Percentiles rank a stretch among this genome's conserved stretches.
Conservation (phyloP, 2,888 invertebrate species). For the Busseola fusca region DNA sequence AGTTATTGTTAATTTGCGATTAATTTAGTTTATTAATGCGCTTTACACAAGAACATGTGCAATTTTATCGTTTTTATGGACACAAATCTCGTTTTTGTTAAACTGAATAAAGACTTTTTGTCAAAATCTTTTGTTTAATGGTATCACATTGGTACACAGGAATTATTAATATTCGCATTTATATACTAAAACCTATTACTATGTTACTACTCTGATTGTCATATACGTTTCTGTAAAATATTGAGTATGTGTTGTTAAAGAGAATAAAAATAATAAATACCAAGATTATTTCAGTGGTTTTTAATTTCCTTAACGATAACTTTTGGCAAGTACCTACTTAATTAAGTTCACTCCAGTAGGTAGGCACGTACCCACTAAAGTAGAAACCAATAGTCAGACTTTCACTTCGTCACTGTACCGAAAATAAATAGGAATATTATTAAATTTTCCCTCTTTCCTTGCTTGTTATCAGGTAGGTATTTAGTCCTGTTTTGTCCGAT, state of each 20-base stretch:
- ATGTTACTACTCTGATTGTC: slow-evolving; percentile 88
- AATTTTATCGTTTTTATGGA: slow-evolving; percentile 64
- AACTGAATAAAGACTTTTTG: slow-evolving; percentile 66
- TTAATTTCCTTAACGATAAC: slow-evolving; percentile 56
- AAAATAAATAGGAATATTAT: background rate
- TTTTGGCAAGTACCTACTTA: background rate
- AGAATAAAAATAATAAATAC: slow-evolving; percentile 89
- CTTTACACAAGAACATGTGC: slow-evolving; percentile 74
- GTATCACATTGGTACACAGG: slow-evolving; percentile 76
- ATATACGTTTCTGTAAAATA: slow-evolving; percentile 90
- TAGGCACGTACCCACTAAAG: background rate
- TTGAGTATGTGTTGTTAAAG: slow-evolving; percentile 90
- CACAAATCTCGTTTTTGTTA: slow-evolving; percentile 70
- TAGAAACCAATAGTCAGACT: background rate
- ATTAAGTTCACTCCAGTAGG: background rate
- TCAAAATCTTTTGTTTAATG: slow-evolving; percentile 61
- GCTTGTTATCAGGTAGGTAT: background rate
- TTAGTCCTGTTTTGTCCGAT: background rate
- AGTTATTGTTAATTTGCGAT: slow-evolving; percentile 84
- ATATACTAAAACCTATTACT: slow-evolving; percentile 85
- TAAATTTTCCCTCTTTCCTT: slow-evolving; percentile 2
- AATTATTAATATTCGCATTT: slow-evolving; percentile 84
- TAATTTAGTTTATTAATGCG: slow-evolving; percentile 76
- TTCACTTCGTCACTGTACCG: background rate
- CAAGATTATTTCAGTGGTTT: slow-evolving; percentile 73